phyloP scores from a whole-genome alignment of 30 jellyfish, hydroid and myxozoan genomes.

The Mastigias papua region DNA sequence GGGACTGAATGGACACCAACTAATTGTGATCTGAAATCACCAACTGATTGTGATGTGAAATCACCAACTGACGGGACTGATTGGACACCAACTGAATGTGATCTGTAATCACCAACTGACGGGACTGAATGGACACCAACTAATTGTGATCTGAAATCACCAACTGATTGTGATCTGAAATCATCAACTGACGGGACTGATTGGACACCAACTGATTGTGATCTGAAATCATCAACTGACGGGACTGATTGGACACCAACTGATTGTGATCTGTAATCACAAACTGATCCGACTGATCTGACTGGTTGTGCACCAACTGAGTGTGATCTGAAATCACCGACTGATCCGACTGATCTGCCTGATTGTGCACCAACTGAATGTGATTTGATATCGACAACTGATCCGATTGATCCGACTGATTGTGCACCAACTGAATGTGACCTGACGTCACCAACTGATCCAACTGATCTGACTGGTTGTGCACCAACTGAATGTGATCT shows the following conservation, averaged over 20 bases:
- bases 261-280: background rate
- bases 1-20: background rate
- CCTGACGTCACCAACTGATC: background rate
- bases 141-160: background rate
- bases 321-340: background rate
- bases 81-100: background rate
- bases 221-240: no score
- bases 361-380: background rate
- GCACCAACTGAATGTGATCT: background rate
- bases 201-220: no score
- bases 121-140: no score
- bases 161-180: background rate
- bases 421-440: background rate
- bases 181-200: conserved; percentile 9
- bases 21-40: no score
- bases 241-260: background rate
- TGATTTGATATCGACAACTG: no score
- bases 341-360: background rate
- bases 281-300: background rate
- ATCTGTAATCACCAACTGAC: background rate
- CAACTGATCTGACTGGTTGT: no score
- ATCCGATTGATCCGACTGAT: background rate
- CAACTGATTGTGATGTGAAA: background rate
- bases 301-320: no score
- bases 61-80: no score